Percentiles rank a stretch among this genome's conserved stretches.
These are phyloP conservation scores for Notodonta dromedarius DNA, from an alignment of 2,888 invertebrate genomes.

Conservation along the genomic window DNA sequence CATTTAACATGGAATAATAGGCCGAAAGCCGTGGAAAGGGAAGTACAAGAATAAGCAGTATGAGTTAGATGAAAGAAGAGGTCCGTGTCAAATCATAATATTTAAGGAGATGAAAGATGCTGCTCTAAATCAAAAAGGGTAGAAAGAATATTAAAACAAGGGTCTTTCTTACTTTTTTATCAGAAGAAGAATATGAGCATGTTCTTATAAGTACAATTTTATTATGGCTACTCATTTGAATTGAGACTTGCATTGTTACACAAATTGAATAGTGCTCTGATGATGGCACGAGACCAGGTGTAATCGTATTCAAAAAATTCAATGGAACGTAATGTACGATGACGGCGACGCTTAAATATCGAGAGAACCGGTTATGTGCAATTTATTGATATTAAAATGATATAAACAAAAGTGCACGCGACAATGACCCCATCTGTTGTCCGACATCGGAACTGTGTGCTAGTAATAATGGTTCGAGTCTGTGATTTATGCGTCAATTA, in stretches of 20 bases:
- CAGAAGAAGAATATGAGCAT: no score
- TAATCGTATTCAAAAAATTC: constrained; percentile 52
- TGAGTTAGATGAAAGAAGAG: no score
- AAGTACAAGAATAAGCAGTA: no score
- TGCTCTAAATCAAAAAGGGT: no score
- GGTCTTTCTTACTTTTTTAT: no score
- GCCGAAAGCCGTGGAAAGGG: no score
- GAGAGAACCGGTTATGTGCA: constrained; percentile 58
- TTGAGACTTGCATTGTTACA: constrained; percentile 14
- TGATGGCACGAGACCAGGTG: constrained; percentile 58
- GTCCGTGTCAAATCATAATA: no score
- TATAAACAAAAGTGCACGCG: constrained; percentile 57
- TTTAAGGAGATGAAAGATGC: no score
- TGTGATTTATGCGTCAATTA: constrained; percentile 80
- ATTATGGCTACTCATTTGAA: not conserved
- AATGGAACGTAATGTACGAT: constrained; percentile 56
- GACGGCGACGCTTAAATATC: constrained; percentile 47
- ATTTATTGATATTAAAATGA: constrained; percentile 50
- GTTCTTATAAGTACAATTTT: not conserved
- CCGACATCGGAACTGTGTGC: constrained; percentile 50
- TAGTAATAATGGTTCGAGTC: constrained; percentile 53
- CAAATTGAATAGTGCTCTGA: constrained; percentile 32
- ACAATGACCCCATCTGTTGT: constrained; percentile 70
- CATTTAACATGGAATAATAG: no score
- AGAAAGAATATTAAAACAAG: no score